Base-by-base conservation (phyloP, 2,888 invertebrate genomes). In the Eupithecia subumbrata region DNA sequence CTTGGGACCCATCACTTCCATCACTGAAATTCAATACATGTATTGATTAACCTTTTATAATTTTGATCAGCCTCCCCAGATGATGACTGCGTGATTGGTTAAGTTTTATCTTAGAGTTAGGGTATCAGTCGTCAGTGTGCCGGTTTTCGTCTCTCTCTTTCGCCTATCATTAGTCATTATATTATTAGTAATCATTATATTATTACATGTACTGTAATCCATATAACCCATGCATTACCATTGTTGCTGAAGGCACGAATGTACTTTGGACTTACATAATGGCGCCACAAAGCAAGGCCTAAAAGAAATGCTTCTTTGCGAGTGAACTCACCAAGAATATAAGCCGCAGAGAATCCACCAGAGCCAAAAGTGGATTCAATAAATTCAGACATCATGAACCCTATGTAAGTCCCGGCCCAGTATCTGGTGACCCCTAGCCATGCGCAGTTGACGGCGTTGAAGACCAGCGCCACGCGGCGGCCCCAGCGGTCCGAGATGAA, bases 1-100 rank as follows among this genome's bases (percentile, higher is more conserved):
- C 71, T 96, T 96, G 0, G 97, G 97, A 0, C 97, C 97, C 22
- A 97, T 96, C 73, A 97, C 91, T 87, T 98, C 98, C 87, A 97
- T 95, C 64, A 96, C 97, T 97, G 88, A 7, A 83, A 82, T 76
- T 25, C 12, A 60, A 60, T 25, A 56, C 56, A 9, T 52, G 5
- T 7, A 52, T 45, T 18, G 8, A 48, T 48, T 48, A n/a, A n/a
- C n/a, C n/a, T 48, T 16, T 45, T 16, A 45, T 45, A 45, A 45
- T 5, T 52, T 52, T n/a, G 48, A 9, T 52, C 48, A 52, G 48
- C 48, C 48, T 8, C 48, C 45, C 5, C 45, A 45, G 45, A 48
- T 9, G 40, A 40, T 48, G 48, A 5, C 48, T 48, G 48, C 18
- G n/a, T 56, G 4, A 22, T 22, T 48, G 11, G n/a, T 22, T 11